These are phyloP conservation scores for Selene dorsalis DNA, from an alignment of 2,797 vertebrate species.

Conservation along the genomic window DNA sequence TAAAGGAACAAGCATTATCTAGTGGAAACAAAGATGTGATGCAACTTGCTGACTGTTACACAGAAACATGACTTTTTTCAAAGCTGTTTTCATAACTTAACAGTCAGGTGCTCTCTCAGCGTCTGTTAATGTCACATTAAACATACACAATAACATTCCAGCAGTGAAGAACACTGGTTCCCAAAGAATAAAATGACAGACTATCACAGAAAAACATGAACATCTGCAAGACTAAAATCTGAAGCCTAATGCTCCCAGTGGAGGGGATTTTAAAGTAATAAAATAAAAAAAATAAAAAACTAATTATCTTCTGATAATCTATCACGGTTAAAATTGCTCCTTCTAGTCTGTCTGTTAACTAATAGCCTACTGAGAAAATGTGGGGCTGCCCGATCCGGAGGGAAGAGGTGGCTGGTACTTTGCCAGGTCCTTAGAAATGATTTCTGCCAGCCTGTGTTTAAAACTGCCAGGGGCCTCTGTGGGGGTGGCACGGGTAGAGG, in stretches of 20 bases:
- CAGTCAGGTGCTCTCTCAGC: not conserved
- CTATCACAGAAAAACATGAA: conserved; percentile 23
- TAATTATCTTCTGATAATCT: conserved; percentile 57
- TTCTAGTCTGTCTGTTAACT: conserved; percentile 48
- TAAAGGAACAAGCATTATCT: not conserved
- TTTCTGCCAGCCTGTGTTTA: conserved; percentile 81
- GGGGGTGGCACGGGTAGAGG: conserved; percentile 34
- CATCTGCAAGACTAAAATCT: conserved; percentile 32
- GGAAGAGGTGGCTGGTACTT: conserved; percentile 68
- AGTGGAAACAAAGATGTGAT: not conserved
- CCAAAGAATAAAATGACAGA: conserved; percentile 8
- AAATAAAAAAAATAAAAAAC: conserved; percentile 30
- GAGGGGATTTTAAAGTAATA: conserved; percentile 37
- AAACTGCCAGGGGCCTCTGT: conserved; percentile 73
- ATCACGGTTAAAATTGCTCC: conserved; percentile 54
- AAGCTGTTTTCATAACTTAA: not conserved
- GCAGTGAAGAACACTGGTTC: conserved; percentile 21
- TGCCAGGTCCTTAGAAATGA: conserved; percentile 81
- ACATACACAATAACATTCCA: not conserved
- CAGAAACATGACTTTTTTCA: not conserved
- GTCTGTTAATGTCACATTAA: not conserved
- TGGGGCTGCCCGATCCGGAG: conserved; percentile 39
- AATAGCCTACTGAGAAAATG: conserved; percentile 58
- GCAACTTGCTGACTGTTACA: not conserved
- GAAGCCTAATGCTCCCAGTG: conserved; percentile 24